Percentiles rank a stretch among this genome's conserved stretches.
Evolutionary conservation across 1,140 invertebrate genomes (phyloP).

Genomic region (Diorhabda elongata): DNA sequence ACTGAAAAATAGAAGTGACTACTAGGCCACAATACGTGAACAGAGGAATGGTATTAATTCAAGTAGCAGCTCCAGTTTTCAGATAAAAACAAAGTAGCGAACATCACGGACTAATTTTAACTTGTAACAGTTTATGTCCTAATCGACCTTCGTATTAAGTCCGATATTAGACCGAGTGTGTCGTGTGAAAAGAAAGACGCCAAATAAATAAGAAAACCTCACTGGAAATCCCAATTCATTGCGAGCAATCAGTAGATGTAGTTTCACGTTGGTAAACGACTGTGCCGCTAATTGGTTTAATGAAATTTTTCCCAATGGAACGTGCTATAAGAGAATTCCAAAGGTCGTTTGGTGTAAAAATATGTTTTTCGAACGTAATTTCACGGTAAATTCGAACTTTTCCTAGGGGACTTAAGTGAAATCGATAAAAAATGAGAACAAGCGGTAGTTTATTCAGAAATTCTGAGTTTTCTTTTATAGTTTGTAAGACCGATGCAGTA

Average conservation of each 20-base stretch:
- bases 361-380: conserved; percentile 11
- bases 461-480: too few relatives aligned
- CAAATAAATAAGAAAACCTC: conserved; percentile 9
- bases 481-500: too few relatives aligned
- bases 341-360: conserved; percentile 8
- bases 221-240: conserved; percentile 5
- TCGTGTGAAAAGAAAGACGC: neutral
- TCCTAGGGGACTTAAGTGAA: too few relatives aligned
- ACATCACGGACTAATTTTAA: too few relatives aligned
- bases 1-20: too few relatives aligned
- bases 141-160: neutral
- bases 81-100: too few relatives aligned
- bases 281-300: conserved; percentile 14
- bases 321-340: conserved; percentile 11
- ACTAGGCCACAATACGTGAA: too few relatives aligned
- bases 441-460: too few relatives aligned
- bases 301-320: conserved; percentile 16
- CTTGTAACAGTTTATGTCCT: neutral
- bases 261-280: conserved; percentile 13
- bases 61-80: too few relatives aligned
- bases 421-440: too few relatives aligned
- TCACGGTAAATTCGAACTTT: neutral
- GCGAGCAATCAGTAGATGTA: conserved; percentile 13
- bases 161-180: neutral
- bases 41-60: too few relatives aligned